Evolutionary conservation across 1,140 invertebrate genomes (phyloP).

Genomic region (Cardiocondyla obscurior): DNA sequence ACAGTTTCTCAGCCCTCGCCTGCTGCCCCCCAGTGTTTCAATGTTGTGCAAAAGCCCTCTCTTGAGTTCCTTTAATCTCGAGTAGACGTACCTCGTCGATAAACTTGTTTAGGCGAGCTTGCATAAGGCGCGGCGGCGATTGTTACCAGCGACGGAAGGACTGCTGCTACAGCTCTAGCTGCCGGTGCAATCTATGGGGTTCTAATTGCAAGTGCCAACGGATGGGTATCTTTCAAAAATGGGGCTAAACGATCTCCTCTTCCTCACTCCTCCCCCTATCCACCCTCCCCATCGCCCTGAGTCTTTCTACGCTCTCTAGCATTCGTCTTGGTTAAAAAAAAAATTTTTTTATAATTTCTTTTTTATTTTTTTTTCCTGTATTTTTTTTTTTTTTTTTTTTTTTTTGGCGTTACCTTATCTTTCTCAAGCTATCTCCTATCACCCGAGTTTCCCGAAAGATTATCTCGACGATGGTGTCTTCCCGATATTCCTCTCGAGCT

Average conservation of each 20-base stretch:
- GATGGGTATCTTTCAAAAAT: constrained; percentile 95
- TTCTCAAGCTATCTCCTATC: too few relatives aligned
- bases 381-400: background rate
- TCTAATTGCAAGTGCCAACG: constrained; percentile 95
- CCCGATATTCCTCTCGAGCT: constrained; percentile 12
- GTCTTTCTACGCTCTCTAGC: background rate
- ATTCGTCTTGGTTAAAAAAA: too few relatives aligned
- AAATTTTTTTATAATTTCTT: background rate
- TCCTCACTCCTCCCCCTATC: too few relatives aligned
- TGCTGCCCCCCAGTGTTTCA: constrained; percentile 69
- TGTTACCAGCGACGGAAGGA: constrained; percentile 94
- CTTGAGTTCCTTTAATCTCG: constrained; percentile 84
- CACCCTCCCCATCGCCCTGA: background rate
- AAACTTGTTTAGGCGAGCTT: constrained; percentile 94
- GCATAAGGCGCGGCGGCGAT: constrained; percentile 90
- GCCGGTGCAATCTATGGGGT: constrained; percentile 95
- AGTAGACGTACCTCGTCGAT: constrained; percentile 93
- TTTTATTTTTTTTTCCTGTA: background rate
- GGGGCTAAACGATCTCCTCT: constrained; percentile 87
- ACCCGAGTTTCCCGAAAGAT: background rate
- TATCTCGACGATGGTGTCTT: background rate
- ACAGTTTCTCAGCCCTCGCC: background rate
- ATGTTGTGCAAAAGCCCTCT: constrained; percentile 76
- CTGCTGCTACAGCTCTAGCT: constrained; percentile 94
- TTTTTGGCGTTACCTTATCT: background rate